A percentile compares a stretch with the other conserved stretches of the same genome.
phyloP scores from a whole-genome alignment of 2,797 vertebrate species.

The Artibeus jamaicensis region DNA sequence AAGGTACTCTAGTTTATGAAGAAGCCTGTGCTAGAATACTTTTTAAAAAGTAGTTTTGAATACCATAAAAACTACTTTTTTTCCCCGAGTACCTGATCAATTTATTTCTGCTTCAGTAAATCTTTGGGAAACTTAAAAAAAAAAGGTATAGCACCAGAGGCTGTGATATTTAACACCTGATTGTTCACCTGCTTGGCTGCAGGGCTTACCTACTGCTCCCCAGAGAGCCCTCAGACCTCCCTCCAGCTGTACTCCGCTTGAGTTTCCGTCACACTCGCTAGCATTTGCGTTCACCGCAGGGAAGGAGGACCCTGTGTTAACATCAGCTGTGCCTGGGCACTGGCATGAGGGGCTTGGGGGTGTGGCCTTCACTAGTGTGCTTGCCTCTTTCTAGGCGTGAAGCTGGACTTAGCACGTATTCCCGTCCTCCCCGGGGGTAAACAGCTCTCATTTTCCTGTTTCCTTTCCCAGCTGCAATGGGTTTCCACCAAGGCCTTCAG shows the following conservation, averaged over 20 bases:
- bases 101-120: slow-evolving; percentile 89
- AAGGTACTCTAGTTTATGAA: slow-evolving; percentile 87
- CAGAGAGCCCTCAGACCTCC: not conserved
- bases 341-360: not conserved
- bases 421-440: not conserved
- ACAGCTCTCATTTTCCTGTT: not conserved
- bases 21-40: slow-evolving; percentile 87
- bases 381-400: not conserved
- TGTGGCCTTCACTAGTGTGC: not conserved
- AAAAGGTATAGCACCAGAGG: not conserved
- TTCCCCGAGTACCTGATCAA: slow-evolving; percentile 83
- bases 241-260: not conserved
- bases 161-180: not conserved
- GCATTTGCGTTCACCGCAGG: not conserved
- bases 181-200: not conserved
- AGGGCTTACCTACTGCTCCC: not conserved
- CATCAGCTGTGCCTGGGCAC: not conserved
- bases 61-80: slow-evolving; percentile 86
- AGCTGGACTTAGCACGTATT: not conserved
- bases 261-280: not conserved
- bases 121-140: slow-evolving; percentile 79
- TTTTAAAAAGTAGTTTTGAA: slow-evolving; percentile 85
- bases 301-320: not conserved
- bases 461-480: not conserved
- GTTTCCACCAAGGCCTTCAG: not conserved